These are phyloP conservation scores for Scolanthus callimorphus DNA, from an alignment of 92 coral and sea anemone species.

Conservation along the genomic window DNA sequence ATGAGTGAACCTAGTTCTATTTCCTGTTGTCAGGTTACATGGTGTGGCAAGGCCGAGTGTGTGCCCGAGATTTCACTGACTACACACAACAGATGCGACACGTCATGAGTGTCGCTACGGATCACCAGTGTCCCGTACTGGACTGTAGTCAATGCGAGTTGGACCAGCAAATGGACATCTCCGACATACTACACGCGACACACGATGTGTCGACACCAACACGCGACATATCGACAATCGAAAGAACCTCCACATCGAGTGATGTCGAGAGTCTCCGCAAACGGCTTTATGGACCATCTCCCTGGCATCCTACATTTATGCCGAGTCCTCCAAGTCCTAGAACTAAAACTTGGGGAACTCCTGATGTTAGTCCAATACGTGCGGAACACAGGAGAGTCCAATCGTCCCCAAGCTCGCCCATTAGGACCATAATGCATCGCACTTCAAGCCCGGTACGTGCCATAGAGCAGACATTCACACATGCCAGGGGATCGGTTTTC, in stretches of 20 bases:
- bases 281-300: background rate
- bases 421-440: background rate
- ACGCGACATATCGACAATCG: background rate
- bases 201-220: background rate
- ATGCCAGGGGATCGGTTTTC: constrained; percentile 12
- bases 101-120: constrained; percentile 30
- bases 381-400: background rate
- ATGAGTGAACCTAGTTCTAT: too few relatives aligned
- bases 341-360: background rate
- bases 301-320: background rate
- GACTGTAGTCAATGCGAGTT: constrained; percentile 32
- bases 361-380: background rate
- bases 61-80: constrained; percentile 36
- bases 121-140: constrained; percentile 13
- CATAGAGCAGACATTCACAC: background rate
- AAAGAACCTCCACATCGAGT: background rate
- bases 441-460: background rate
- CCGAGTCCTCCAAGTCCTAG: too few relatives aligned
- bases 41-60: constrained; percentile 69
- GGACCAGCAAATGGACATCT: constrained; percentile 33
- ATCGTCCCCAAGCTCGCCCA: background rate
- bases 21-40: constrained; percentile 89
- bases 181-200: background rate
- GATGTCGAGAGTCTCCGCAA: background rate
- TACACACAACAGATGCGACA: constrained; percentile 44